Conservation (phyloP, 1,140 invertebrate species). For the Pygmarrhopalites habei region DNA sequence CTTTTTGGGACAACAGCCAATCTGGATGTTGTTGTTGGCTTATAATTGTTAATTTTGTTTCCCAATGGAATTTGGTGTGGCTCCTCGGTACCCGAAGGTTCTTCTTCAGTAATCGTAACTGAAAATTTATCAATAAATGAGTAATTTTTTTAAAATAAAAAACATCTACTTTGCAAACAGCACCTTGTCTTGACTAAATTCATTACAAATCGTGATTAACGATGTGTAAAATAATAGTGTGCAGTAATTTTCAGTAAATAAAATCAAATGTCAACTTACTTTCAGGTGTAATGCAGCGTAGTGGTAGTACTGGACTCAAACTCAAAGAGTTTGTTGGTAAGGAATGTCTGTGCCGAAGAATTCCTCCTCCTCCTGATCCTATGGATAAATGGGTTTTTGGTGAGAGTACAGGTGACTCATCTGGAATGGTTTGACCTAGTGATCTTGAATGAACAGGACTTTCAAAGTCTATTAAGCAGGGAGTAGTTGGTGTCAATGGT, state of each 20-base stretch:
- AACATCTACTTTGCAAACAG: no score
- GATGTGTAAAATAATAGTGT: no score
- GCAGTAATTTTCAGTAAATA: no score
- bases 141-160: no score
- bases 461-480: no score
- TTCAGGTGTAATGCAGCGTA: slow-evolving; percentile 52
- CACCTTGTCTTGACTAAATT: no score
- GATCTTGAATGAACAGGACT: no score
- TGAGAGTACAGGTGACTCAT: neutral
- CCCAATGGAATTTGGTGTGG: neutral
- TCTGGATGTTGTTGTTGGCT: neutral
- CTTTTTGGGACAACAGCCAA: slow-evolving; percentile 17
- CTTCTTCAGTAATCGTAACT: slow-evolving; percentile 48
- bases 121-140: no score
- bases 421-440: no score
- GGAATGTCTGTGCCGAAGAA: slow-evolving; percentile 27
- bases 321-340: slow-evolving; percentile 32
- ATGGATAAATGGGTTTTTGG: neutral
- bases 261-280: no score
- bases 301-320: neutral
- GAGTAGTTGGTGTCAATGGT: slow-evolving; percentile 19
- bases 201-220: no score
- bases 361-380: no score
- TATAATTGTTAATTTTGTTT: neutral
- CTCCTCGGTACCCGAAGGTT: neutral